Base-by-base conservation (phyloP, 2,113 vertebrate genomes). In the Ahaetulla prasina region DNA sequence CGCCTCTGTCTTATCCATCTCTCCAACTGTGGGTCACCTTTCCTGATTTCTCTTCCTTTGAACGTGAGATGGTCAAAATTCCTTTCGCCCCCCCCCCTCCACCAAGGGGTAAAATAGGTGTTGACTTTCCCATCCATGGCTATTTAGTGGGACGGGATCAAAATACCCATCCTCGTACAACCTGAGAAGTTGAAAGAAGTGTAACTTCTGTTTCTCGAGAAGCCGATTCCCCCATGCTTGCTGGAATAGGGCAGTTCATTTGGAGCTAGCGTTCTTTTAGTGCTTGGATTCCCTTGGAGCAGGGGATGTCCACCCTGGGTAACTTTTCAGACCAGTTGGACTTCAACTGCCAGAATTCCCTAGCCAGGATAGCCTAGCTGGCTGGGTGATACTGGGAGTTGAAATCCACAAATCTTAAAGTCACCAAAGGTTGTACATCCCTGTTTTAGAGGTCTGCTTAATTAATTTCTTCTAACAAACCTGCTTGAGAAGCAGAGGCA, bases 401-500 rank as follows among this genome's bases (percentile, higher is more conserved):
- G 63, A 68, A 68, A 30, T 68, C 30, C 14, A 1, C 14, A 35
- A 68, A 30, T 16, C 63, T 68, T 68, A 68, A n/a, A 68, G n/a
- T 68, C 16, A 5, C 30, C 63, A 68, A 68, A 7, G 63, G 30
- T 68, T 68, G 63, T 30, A 68, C 63, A 35, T 35, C 14, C 14
- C 63, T 68, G 30, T 14, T 30, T 92, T n/a, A 12, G 74, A 80
- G 20, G 18, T 80, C 35, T 80, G 16, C 35, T 80, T 43, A 80
- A 30, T 25, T 50, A 1, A 23, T 39, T 68, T 49, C 25, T 43
- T 80, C 16, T 1, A 30, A 18, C 18, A 35, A 52, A 45, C 2
- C 9, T 53, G 23, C 0, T 0, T 80, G 89, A 1, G 23, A 90
- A 47, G n/a, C 85, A 1, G 30, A 47, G 45, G 45, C 6, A 47